Conservation (phyloP, 37 sponge, comb jelly and placozoan species). For the Eunapius fragilis region DNA sequence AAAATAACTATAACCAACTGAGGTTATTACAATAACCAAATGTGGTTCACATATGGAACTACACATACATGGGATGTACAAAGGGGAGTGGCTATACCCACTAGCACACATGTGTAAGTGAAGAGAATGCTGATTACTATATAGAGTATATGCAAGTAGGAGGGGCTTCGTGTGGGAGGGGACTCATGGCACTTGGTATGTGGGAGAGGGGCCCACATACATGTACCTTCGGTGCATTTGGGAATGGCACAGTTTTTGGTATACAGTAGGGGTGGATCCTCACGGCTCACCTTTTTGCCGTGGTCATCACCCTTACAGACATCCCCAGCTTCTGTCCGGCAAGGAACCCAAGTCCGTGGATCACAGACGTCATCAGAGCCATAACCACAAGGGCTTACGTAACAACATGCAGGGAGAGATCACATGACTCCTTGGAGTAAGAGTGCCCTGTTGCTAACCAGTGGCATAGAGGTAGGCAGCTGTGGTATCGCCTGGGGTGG, state of each 20-base stretch:
- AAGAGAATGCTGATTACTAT: background rate
- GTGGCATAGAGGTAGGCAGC: background rate
- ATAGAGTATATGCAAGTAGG: background rate
- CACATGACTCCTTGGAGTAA: background rate
- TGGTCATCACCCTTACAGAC: conserved; percentile 45
- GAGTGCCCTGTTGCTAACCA: background rate
- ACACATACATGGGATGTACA: background rate
- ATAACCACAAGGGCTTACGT: conserved; percentile 37
- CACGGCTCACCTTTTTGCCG: too few species aligned
- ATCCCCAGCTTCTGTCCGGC: conserved; percentile 46
- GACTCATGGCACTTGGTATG: background rate
- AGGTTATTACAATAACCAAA: too few species aligned
- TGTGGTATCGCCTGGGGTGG: background rate
- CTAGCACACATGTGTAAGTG: background rate
- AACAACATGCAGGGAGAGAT: background rate
- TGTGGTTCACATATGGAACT: background rate
- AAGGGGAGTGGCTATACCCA: background rate
- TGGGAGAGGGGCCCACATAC: background rate
- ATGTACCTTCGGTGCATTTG: background rate
- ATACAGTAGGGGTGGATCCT: too few species aligned
- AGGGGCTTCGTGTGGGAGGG: background rate
- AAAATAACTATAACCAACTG: too few species aligned
- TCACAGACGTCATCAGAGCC: conserved; percentile 2
- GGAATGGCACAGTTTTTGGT: conserved; percentile 33
- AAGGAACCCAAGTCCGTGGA: conserved; percentile 45